Evolutionary conservation across 2,113 vertebrate genomes (phyloP).

Genomic region (Pedetes capensis): DNA sequence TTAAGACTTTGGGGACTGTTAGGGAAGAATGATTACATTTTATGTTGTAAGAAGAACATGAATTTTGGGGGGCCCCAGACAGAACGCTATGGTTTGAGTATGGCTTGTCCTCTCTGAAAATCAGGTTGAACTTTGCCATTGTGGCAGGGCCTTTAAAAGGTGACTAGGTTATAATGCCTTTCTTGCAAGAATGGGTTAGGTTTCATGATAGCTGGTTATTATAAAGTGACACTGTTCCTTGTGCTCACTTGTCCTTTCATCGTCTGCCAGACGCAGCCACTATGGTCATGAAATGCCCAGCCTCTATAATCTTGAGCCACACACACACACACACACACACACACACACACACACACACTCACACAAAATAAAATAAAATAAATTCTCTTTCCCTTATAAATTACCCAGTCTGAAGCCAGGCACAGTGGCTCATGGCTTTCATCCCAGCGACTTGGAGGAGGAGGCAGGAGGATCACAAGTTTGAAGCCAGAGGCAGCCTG

Average conservation of each 20-base stretch:
- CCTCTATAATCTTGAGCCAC: background rate
- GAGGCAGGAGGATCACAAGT: too few relatives aligned
- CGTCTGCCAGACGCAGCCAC: background rate
- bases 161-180: background rate
- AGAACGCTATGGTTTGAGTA: background rate
- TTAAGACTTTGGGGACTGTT: background rate
- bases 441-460: too few relatives aligned
- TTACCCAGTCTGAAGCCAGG: too few relatives aligned
- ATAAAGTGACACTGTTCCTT: background rate
- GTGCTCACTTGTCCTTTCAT: background rate
- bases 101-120: background rate
- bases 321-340: too few relatives aligned
- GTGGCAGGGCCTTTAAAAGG: background rate
- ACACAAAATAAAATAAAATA: too few relatives aligned
- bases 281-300: background rate
- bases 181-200: background rate
- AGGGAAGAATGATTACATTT: background rate
- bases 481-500: too few relatives aligned
- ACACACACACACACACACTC: too few relatives aligned
- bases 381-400: background rate
- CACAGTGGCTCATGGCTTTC: too few relatives aligned
- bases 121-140: background rate
- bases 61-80: background rate
- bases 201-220: background rate
- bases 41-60: background rate